A percentile compares a stretch with the other conserved stretches of the same genome.
Evolutionary conservation across 64 coral and sea anemone genomes (phyloP).

Genomic region (Catalaphyllia jardinei): DNA sequence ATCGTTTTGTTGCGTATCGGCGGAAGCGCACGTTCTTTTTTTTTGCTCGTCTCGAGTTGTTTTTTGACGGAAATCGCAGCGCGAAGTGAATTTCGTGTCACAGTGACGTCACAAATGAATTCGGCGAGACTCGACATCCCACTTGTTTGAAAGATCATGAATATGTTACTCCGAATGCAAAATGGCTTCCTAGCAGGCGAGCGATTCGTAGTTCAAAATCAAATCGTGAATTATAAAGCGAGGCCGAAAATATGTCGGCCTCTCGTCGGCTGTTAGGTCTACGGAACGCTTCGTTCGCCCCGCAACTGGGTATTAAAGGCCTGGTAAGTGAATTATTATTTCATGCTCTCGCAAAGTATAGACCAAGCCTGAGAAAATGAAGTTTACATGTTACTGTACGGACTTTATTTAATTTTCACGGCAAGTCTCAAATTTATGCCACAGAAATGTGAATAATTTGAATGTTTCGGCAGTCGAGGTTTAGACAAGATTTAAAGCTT

Average conservation of each 20-base stretch:
- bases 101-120: slow-evolving; percentile 9
- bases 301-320: slow-evolving; percentile 40
- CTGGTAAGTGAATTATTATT: slow-evolving; percentile 34
- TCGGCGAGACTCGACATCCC: slow-evolving; percentile 1
- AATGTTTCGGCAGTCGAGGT: not conserved
- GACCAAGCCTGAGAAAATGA: not conserved
- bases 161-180: not conserved
- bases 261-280: slow-evolving; percentile 7
- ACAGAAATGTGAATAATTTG: not conserved
- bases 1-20: too few species aligned
- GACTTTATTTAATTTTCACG: not conserved
- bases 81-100: not conserved
- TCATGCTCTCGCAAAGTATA: not conserved
- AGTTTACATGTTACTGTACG: not conserved
- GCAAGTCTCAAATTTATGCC: not conserved
- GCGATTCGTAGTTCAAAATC: not conserved
- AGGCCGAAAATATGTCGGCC: not conserved
- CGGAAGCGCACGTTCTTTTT: too few species aligned
- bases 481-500: too few species aligned
- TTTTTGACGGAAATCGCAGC: not conserved
- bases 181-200: slow-evolving; percentile 5
- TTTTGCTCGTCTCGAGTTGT: too few species aligned
- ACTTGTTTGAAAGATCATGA: not conserved
- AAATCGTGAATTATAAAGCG: not conserved
- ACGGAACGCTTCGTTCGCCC: slow-evolving; percentile 31